phyloP scores from a whole-genome alignment of 2,888 invertebrate genomes.

The Podotricha telesiphe region DNA sequence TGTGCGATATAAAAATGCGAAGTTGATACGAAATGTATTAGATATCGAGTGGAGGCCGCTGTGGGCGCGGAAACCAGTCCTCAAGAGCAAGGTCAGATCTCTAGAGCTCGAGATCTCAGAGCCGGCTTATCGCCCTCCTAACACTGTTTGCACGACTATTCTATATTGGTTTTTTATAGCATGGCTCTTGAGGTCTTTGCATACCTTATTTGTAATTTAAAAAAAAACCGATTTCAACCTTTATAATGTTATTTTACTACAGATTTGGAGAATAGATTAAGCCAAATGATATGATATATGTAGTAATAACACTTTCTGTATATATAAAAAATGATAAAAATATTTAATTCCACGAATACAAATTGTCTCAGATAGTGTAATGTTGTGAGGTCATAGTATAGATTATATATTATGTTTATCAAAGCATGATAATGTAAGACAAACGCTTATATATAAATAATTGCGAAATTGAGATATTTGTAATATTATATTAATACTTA shows the following conservation, averaged over 20 bases:
- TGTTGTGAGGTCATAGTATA: neutral
- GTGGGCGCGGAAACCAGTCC: constrained; percentile 73
- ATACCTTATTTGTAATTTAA: neutral
- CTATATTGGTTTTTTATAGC: constrained; percentile 32
- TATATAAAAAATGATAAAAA: no score
- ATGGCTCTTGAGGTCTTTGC: neutral
- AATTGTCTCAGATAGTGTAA: no score
- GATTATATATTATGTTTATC: neutral
- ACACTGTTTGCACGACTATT: constrained; percentile 39
- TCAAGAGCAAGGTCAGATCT: constrained; percentile 72
- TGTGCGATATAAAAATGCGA: constrained; percentile 37
- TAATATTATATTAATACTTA: neutral
- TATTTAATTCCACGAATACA: no score
- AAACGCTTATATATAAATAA: neutral
- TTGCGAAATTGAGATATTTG: neutral
- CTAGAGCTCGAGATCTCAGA: constrained; percentile 35
- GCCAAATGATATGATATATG: no score
- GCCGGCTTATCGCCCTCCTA: constrained; percentile 44
- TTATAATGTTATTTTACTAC: neutral
- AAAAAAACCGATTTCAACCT: neutral
- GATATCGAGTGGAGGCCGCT: constrained; percentile 57
- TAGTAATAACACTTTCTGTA: no score
- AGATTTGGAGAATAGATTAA: neutral
- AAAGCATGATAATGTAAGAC: neutral
- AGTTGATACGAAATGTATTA: constrained; percentile 40